These are phyloP conservation scores for Glaucomys volans DNA, from an alignment of 2,113 vertebrate species.

Conservation along the genomic window DNA sequence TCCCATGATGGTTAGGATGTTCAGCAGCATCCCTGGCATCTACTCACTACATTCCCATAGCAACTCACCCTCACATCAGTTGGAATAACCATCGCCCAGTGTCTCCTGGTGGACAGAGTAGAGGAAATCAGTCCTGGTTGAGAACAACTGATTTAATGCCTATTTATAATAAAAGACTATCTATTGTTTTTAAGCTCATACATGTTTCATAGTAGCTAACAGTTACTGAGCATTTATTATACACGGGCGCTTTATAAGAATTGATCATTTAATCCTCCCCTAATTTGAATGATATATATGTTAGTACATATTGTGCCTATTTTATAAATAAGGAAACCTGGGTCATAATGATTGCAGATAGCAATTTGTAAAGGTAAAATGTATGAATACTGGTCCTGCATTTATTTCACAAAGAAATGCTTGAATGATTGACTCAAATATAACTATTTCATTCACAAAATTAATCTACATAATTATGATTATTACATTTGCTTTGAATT, in stretches of 20 bases:
- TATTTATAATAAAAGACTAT: not conserved
- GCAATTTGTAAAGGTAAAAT: not conserved
- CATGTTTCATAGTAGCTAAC: not conserved
- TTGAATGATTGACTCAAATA: not conserved
- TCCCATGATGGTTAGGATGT: not conserved
- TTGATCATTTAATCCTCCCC: not conserved
- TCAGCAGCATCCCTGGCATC: not conserved
- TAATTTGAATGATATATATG: not conserved
- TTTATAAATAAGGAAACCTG: not conserved
- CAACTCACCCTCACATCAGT: not conserved
- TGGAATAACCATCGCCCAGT: not conserved
- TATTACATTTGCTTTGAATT: not conserved
- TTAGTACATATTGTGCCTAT: not conserved
- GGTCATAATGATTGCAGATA: not conserved
- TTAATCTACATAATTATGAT: not conserved
- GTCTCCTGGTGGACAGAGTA: too few relatives aligned
- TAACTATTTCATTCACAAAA: slow-evolving; percentile 1
- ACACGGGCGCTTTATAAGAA: not conserved
- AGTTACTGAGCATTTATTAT: not conserved
- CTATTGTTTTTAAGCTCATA: not conserved
- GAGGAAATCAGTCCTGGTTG: not conserved
- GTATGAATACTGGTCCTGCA: not conserved
- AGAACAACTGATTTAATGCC: not conserved
- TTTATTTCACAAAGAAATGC: not conserved
- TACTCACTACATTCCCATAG: not conserved